These are phyloP conservation scores for Aleiodes alternator DNA, from an alignment of 2,888 invertebrate genomes.

Conservation along the genomic window DNA sequence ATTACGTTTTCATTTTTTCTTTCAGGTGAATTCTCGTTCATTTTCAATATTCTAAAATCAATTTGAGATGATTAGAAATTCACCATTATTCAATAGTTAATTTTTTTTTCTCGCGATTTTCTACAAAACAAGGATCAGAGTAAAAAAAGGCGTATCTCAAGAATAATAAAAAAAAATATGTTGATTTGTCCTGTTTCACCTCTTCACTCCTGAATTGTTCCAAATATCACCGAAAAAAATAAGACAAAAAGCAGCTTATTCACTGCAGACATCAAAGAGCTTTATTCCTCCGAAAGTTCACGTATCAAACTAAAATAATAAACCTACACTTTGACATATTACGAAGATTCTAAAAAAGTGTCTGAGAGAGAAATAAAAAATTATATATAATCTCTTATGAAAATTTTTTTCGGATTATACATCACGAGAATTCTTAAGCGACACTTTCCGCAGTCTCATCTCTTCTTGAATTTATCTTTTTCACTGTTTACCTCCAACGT, in stretches of 20 bases:
- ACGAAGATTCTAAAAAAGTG: background rate
- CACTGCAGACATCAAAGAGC: no score
- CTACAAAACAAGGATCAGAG: no score
- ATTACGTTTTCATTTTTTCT: no score
- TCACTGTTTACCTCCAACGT: slow-evolving; percentile 18
- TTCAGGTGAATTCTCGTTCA: no score
- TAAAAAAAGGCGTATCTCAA: no score
- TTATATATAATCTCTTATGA: background rate
- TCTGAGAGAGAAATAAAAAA: no score
- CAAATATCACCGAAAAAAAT: background rate
- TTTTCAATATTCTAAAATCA: no score
- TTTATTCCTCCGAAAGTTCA: background rate
- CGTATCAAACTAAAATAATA: background rate
- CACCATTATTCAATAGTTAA: no score
- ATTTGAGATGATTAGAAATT: no score
- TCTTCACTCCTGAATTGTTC: background rate
- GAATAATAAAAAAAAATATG: no score
- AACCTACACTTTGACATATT: slow-evolving; percentile 6
- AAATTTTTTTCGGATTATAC: slow-evolving; percentile 14
- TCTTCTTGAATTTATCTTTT: slow-evolving; percentile 28
- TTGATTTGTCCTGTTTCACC: no score
- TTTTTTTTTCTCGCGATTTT: no score
- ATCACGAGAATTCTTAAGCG: slow-evolving; percentile 23
- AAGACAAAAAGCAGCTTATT: background rate
- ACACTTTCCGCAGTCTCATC: slow-evolving; percentile 15